A percentile compares a stretch with the other conserved stretches of the same genome.
Evolutionary conservation across 2,888 invertebrate genomes (phyloP).

Genomic region (Gnatocerus cornutus): DNA sequence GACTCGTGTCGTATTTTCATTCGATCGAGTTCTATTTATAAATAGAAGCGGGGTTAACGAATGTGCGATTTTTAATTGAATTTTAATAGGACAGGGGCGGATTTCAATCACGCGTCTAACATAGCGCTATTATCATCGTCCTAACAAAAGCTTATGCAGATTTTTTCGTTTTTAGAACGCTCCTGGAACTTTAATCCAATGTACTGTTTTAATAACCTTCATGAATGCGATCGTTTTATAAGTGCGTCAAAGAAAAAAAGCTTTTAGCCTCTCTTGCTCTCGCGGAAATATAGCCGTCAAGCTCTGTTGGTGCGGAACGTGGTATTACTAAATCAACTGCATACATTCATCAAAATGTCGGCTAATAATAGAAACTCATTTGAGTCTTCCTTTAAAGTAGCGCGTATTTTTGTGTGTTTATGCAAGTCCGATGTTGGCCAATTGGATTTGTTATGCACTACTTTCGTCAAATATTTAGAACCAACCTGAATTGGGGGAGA

Average conservation of each 20-base stretch:
- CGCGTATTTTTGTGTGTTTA: not conserved
- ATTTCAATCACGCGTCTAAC: not conserved
- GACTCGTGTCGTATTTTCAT: constrained; percentile 38
- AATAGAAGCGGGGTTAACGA: constrained; percentile 40
- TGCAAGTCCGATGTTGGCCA: not conserved
- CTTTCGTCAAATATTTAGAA: not conserved
- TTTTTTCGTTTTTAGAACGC: not conserved
- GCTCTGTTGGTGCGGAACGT: constrained; percentile 32
- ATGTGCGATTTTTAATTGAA: constrained; percentile 34
- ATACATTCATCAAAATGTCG: constrained; percentile 39
- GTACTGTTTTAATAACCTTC: constrained; percentile 32
- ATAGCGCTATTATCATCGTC: too few relatives aligned
- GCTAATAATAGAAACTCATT: constrained; percentile 38
- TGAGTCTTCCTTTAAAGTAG: not conserved
- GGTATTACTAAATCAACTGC: constrained; percentile 36
- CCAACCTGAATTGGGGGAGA: not conserved
- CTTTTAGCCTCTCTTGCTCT: constrained; percentile 18
- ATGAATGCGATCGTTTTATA: constrained; percentile 22
- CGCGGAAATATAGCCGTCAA: constrained; percentile 19
- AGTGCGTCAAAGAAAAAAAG: constrained; percentile 35
- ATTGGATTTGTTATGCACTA: constrained; percentile 19
- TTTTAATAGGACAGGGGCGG: not conserved
- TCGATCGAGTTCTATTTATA: constrained; percentile 39
- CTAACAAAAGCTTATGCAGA: too few relatives aligned
- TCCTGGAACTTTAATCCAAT: constrained; percentile 20